Conservation (phyloP, 2,797 vertebrate species). For the Spheniscus humboldti region DNA sequence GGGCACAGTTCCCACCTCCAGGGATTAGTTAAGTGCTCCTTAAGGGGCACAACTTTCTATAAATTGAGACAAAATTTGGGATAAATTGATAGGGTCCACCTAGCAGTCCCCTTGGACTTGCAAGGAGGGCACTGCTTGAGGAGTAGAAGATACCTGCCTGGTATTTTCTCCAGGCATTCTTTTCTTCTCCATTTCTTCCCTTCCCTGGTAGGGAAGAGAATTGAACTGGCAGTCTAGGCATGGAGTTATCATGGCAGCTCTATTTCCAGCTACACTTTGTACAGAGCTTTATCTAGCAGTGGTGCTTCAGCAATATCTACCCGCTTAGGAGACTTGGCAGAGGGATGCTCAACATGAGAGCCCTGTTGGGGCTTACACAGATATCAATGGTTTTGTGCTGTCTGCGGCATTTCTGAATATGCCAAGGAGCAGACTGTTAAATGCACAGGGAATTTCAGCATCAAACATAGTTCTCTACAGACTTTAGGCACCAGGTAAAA, state of each 20-base stretch:
- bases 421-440: not conserved
- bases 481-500: not conserved
- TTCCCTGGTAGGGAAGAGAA: not conserved
- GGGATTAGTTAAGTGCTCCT: not conserved
- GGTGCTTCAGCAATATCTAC: fast-evolving
- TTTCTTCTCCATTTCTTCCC: too few species aligned
- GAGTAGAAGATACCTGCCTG: not conserved
- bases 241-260: not conserved
- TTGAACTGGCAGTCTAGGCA: not conserved
- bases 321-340: not conserved
- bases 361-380: not conserved
- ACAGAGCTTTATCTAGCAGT: not conserved
- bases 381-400: not conserved
- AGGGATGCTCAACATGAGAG: not conserved
- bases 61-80: not conserved
- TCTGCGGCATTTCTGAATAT: not conserved
- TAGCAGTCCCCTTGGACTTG: not conserved
- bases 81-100: not conserved
- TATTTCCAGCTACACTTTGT: not conserved
- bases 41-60: not conserved
- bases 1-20: not conserved
- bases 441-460: not conserved
- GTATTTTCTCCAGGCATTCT: too few species aligned
- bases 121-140: not conserved
- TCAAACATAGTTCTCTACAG: not conserved